These are phyloP conservation scores for Percopsis transmontana DNA, from an alignment of 2,113 vertebrate species.

Conservation along the genomic window DNA sequence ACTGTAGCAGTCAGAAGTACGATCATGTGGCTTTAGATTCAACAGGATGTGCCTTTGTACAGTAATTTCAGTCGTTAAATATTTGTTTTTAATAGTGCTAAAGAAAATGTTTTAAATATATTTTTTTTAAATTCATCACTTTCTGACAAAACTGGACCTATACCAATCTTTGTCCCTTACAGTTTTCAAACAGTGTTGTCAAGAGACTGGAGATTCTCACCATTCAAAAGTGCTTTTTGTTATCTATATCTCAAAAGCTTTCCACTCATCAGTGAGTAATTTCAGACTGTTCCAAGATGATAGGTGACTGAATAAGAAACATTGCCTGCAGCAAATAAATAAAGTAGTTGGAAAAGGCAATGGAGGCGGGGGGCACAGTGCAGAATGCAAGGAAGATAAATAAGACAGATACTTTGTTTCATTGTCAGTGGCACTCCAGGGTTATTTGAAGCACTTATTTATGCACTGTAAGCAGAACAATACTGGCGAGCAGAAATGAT, in stretches of 20 bases:
- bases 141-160: constrained; percentile 29
- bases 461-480: constrained; percentile 99
- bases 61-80: constrained; percentile 23
- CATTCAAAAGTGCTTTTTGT: constrained; percentile 72
- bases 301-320: constrained; percentile 86
- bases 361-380: constrained; percentile 71
- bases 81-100: constrained; percentile 31
- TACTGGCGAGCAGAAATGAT: constrained; percentile 93
- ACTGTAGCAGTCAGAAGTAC: too few species aligned
- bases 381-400: constrained; percentile 92
- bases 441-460: constrained; percentile 98
- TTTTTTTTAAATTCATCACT: constrained; percentile 12
- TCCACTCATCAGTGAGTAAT: constrained; percentile 82
- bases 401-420: constrained; percentile 92
- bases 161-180: constrained; percentile 41
- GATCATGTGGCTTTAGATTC: too few species aligned
- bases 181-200: constrained; percentile 70
- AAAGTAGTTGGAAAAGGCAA: constrained; percentile 75
- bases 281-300: constrained; percentile 83
- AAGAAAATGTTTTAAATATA: too few species aligned
- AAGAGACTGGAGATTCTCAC: constrained; percentile 59
- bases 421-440: constrained; percentile 95
- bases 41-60: background rate
- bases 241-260: constrained; percentile 82
- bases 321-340: constrained; percentile 84